Base-by-base conservation (phyloP, 2,797 vertebrate genomes). In the Ammospiza maritima region DNA sequence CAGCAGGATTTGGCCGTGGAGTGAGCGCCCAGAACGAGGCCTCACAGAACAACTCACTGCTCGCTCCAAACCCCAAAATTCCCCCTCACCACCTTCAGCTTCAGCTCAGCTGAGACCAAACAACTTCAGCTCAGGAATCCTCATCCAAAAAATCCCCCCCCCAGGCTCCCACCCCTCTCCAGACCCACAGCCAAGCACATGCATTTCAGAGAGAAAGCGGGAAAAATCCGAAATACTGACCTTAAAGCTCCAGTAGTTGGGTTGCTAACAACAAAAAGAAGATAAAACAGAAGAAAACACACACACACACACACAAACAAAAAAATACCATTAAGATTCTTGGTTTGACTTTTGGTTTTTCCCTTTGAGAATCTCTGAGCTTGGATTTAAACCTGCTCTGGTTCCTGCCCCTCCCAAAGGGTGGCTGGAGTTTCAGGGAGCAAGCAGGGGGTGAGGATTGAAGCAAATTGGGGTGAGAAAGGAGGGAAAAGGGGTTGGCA, bases 211-310 rank as follows among this genome's bases (percentile, higher is more conserved):
- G 57, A 50, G 96, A 96, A 92, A 48, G 97, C 94, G 13, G 34
- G 82, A 89, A 94, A 96, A 96, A 97, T 78, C 95, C 26, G 34
- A 84, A 97, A 89, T 98, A 99, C 99, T 99, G 98, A 99, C 99
- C 99, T 99, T 99, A 98, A 99, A 99, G 98, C 99, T 99, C 99
- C 99, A 99, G 98, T 99, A 99, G 99, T 99, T 99, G 97, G 99
- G 99, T 97, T 99, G 99, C 98, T 99, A 98, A 97, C 96, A 89
- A 96, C 94, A 95, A 90, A 94, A 51, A 96, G 82, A 94, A 97
- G 96, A 95, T 91, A 96, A 96, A 97, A 96, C 94, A 96, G 93
- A 76, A 98, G 88, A 78, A 97, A 96, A 96, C 95, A 97, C 42
- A 78, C 22, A 85, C 36, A 78, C n/a, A 85, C 6, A 60, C 1